Evolutionary conservation across 2,113 vertebrate species (phyloP), one percentile per base, ranked within the genome.

Genomic region (Psettodes erumei): DNA sequence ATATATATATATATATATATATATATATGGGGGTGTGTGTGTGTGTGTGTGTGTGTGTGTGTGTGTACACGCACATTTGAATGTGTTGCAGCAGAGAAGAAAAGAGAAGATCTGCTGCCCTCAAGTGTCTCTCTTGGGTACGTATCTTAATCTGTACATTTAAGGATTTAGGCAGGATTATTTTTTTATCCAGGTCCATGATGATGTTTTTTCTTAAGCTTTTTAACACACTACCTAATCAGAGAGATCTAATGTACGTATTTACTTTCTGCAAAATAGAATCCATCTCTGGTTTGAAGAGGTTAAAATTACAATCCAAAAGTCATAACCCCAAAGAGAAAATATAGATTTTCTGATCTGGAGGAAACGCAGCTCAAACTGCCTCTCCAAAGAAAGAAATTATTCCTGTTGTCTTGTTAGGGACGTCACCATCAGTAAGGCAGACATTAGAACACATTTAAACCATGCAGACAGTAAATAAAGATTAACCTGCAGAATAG

Each of bases 81-180:
- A 23, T 23, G 16, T 2, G 7, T 18, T 12, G 6, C 16, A 15
- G 21, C 15, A 18, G 23, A 42, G 3, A 51, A 6, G 30, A 54
- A 66, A 83, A 69, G 25, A 69, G 63, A 50, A 6, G 40, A 19
- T 66, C 12, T 86, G 53, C 83, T 88, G 92, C 83, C 92, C 88
- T 64, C 92, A 74, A 78, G 90, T 89, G 92, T 60, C 76, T 54
- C 19, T 10, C 38, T 25, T 32, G 51, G 66, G 77, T 73, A 59
- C 25, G 30, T 23, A 2, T 9, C 30, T 27, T 12, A 33, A 58
- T 25, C 62, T 53, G 35, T 23, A 37, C 48, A 8, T 45, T 19
- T 3, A 0, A 61, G 0, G 21, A 23, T 51, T 19, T 28, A 21
- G 38, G 38, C 13, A 40, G 38, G 13, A 13, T 40, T 15, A 40